These are phyloP conservation scores for Trissonchulus latispiculum DNA, from an alignment of 2,888 invertebrate species.

Conservation along the genomic window DNA sequence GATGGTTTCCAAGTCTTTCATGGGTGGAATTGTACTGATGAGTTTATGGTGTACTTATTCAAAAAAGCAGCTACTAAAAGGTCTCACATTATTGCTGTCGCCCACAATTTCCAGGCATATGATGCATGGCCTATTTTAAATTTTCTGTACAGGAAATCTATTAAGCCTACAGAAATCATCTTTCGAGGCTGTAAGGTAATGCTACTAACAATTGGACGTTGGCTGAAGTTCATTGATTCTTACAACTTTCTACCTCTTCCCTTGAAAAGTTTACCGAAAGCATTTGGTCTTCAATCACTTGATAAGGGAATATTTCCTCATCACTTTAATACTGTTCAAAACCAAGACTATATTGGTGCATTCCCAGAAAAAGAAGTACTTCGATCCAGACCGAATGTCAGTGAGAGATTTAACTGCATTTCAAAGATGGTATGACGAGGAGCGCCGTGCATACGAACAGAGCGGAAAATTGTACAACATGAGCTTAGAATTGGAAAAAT, in stretches of 20 bases:
- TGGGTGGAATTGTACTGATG: neutral
- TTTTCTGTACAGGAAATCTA: neutral
- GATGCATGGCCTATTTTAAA: constrained; percentile 24
- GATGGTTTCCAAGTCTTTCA: neutral
- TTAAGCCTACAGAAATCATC: constrained; percentile 7
- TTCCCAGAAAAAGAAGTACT: constrained; percentile 21
- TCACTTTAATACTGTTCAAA: constrained; percentile 21
- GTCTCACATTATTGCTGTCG: constrained; percentile 16
- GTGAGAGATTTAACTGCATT: neutral
- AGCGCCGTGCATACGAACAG: neutral
- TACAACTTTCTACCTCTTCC: constrained; percentile 20
- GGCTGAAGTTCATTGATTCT: constrained; percentile 18
- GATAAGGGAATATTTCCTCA: constrained; percentile 20
- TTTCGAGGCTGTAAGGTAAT: constrained; percentile 20
- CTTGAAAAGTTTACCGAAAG: constrained; percentile 16
- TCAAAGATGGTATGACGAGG: neutral
- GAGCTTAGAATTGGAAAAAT: constrained; percentile 26
- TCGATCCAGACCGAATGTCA: neutral
- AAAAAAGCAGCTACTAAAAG: neutral
- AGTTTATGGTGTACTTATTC: neutral
- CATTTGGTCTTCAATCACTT: constrained; percentile 12
- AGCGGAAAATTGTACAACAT: constrained; percentile 27
- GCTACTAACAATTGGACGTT: constrained; percentile 10
- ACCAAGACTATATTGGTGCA: neutral
- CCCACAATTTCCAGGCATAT: constrained; percentile 23